phyloP scores from a whole-genome alignment of 1,140 invertebrate genomes.

The Pseudomyrmex cubaensis region DNA sequence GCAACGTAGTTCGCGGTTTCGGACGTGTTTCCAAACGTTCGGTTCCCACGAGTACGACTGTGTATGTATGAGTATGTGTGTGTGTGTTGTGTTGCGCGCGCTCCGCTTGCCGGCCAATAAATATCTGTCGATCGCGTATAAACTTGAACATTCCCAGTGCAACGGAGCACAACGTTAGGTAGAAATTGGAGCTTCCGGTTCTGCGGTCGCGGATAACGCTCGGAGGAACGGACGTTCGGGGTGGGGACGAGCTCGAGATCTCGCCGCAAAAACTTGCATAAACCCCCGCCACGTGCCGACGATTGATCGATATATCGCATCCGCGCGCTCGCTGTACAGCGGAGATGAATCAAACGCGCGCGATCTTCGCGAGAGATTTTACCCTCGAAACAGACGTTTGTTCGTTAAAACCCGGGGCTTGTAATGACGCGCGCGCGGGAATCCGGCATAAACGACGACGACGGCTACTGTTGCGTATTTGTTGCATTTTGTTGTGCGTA shows the following conservation, averaged over 20 bases:
- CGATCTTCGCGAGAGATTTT: slow-evolving; percentile 20
- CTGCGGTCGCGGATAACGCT: slow-evolving; percentile 44
- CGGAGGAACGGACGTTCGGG: slow-evolving; percentile 23
- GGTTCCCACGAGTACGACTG: slow-evolving; percentile 49
- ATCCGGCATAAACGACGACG: background rate
- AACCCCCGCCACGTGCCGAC: background rate
- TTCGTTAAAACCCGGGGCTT: background rate
- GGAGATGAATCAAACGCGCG: slow-evolving; percentile 12
- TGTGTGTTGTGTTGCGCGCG: background rate
- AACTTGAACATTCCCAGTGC: slow-evolving; percentile 43
- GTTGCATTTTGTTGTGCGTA: slow-evolving; percentile 22
- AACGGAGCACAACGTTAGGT: slow-evolving; percentile 32
- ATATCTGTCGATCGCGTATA: slow-evolving; percentile 57
- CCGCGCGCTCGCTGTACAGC: background rate
- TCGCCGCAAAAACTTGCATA: slow-evolving; percentile 18
- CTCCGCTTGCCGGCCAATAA: slow-evolving; percentile 36
- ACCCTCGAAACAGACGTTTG: slow-evolving; percentile 31
- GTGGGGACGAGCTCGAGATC: background rate
- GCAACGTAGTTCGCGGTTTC: slow-evolving; percentile 42
- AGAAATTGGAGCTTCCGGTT: slow-evolving; percentile 51
- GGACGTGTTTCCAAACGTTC: slow-evolving; percentile 38
- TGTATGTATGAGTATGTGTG: background rate
- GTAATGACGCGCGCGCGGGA: slow-evolving; percentile 22
- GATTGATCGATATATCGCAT: slow-evolving; percentile 22
- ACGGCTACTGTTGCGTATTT: background rate